These are phyloP conservation scores for Eristalis intricaria DNA, from an alignment of 2,888 invertebrate species.

Conservation along the genomic window DNA sequence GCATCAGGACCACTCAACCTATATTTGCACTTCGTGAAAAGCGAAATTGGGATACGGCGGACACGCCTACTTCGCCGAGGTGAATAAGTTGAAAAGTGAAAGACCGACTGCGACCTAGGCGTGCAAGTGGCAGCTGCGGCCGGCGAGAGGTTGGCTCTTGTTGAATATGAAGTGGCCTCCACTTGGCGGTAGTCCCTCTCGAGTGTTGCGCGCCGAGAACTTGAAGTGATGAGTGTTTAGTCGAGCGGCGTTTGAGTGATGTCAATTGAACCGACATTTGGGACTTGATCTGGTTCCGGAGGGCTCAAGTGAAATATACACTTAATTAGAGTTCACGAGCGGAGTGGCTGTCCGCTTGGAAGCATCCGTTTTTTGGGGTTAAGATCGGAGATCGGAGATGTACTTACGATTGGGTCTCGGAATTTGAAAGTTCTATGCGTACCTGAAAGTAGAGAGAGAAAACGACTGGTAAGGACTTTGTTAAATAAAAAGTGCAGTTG, in stretches of 20 bases:
- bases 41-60: slow-evolving; percentile 60
- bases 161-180: slow-evolving; percentile 12
- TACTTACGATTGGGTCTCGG: slow-evolving; percentile 5
- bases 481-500: not conserved
- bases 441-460: slow-evolving; percentile 32
- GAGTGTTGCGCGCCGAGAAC: no score
- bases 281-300: slow-evolving; percentile 10
- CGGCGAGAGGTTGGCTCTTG: slow-evolving; percentile 9
- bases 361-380: slow-evolving; percentile 4
- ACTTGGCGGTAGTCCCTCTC: not conserved
- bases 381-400: not conserved
- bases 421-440: not conserved
- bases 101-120: not conserved
- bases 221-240: no score
- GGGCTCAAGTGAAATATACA: not conserved
- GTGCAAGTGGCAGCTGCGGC: no score
- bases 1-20: slow-evolving; percentile 68
- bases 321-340: slow-evolving; percentile 17
- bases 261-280: not conserved
- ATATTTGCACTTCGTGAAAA: slow-evolving; percentile 70
- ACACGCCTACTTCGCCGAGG: slow-evolving; percentile 34
- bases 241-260: slow-evolving; percentile 17
- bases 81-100: slow-evolving; percentile 57
- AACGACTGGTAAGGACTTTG: not conserved
- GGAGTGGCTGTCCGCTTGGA: not conserved